Conservation (phyloP, 1,140 invertebrate species). For the Whitmania pigra region DNA sequence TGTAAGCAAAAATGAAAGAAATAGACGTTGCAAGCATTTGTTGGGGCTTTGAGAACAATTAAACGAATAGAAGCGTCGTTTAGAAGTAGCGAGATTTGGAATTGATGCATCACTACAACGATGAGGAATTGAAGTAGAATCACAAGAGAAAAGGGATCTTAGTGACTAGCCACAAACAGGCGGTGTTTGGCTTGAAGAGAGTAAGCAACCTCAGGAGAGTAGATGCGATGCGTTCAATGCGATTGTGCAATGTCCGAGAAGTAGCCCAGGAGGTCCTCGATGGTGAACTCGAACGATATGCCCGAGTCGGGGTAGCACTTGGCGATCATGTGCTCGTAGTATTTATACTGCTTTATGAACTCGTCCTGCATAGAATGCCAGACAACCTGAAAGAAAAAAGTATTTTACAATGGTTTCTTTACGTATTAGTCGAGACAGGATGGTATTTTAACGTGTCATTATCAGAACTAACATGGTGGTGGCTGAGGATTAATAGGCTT, state of each 20-base stretch:
- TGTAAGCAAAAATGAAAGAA: too few species aligned
- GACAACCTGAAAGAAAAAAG: constrained; percentile 58
- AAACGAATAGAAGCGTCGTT: too few species aligned
- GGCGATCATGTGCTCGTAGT: constrained; percentile 80
- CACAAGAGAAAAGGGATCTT: too few species aligned
- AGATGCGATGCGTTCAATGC: constrained; percentile 48
- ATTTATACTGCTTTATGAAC: constrained; percentile 91
- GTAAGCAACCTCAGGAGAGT: too few species aligned
- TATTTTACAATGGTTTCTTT: constrained; percentile 17
- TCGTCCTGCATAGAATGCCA: constrained; percentile 99
- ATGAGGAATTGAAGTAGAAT: too few species aligned
- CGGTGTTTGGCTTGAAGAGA: too few species aligned
- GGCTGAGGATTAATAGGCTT: too few species aligned
- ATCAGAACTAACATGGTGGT: neutral
- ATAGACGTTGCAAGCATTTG: too few species aligned
- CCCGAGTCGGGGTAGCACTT: constrained; percentile 91
- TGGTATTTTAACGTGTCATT: neutral
- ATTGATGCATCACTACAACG: too few species aligned
- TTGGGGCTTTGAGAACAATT: too few species aligned
- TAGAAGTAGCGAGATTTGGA: too few species aligned
- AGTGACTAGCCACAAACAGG: too few species aligned
- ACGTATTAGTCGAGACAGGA: neutral
- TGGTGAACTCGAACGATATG: constrained; percentile 87
- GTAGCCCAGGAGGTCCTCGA: constrained; percentile 84
- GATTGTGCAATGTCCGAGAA: constrained; percentile 97